These are phyloP conservation scores for Plebejus melissa DNA, from an alignment of 2,888 invertebrate genomes.

Conservation along the genomic window DNA sequence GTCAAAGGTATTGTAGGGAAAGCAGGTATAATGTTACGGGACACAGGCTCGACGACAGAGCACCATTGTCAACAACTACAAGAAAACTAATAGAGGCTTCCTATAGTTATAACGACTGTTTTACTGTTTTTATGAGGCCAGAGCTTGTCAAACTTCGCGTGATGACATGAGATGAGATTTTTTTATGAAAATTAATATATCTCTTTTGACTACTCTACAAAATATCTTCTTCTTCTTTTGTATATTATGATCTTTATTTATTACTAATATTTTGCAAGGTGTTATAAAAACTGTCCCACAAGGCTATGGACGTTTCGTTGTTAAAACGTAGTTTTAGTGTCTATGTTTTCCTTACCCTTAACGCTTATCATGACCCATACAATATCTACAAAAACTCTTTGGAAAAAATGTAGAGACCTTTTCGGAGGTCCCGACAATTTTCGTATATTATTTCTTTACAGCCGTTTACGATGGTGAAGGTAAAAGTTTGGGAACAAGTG, in stretches of 20 bases:
- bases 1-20: slow-evolving; percentile 34
- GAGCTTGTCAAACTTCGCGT: slow-evolving; percentile 38
- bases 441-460: not conserved
- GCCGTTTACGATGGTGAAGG: slow-evolving; percentile 11
- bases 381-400: not conserved
- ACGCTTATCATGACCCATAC: not conserved
- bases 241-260: too few species aligned
- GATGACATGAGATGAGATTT: not conserved
- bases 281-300: too few species aligned
- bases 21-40: slow-evolving; percentile 41
- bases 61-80: slow-evolving; percentile 62
- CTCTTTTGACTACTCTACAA: too few species aligned
- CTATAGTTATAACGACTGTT: slow-evolving; percentile 58
- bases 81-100: slow-evolving; percentile 70
- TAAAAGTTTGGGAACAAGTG: slow-evolving; percentile 55
- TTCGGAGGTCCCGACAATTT: not conserved
- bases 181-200: not conserved
- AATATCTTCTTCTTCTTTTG: too few species aligned
- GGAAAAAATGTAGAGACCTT: not conserved
- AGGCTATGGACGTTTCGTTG: too few species aligned
- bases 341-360: not conserved
- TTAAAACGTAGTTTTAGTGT: too few species aligned
- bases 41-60: slow-evolving; percentile 47
- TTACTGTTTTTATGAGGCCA: slow-evolving; percentile 59
- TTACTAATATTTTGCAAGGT: too few species aligned